Percentiles rank a stretch among this genome's conserved stretches.
Conservation (phyloP, 2,113 vertebrate species). For the Pantherophis guttatus region DNA sequence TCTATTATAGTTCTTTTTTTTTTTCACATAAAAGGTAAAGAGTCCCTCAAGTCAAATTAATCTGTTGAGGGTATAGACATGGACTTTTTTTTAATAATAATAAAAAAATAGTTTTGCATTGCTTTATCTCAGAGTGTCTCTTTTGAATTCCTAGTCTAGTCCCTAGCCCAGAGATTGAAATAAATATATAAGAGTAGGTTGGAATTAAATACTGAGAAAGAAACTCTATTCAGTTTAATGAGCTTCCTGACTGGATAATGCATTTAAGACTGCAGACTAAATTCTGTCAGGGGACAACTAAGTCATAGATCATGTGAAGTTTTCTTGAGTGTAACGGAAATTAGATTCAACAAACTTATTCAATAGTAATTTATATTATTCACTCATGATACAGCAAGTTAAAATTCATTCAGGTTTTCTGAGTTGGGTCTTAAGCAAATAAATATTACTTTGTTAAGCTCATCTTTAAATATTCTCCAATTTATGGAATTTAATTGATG, state of each 20-base stretch:
- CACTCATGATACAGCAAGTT: not conserved
- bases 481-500: not conserved
- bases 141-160: not conserved
- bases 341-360: not conserved
- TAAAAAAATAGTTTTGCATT: not conserved
- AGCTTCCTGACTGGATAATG: not conserved
- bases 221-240: not conserved
- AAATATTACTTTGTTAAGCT: not conserved
- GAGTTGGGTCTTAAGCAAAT: not conserved
- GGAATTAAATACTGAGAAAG: not conserved
- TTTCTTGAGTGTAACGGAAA: not conserved
- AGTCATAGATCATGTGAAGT: not conserved
- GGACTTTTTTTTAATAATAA: not conserved
- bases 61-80: not conserved
- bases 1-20: not conserved
- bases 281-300: not conserved
- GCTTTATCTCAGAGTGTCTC: not conserved
- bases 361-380: not conserved
- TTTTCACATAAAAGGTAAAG: not conserved
- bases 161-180: not conserved
- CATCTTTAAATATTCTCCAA: not conserved
- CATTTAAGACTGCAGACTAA: not conserved
- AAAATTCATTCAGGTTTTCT: not conserved
- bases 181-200: not conserved
- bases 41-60: not conserved